A percentile compares a stretch with the other conserved stretches of the same genome.
Conservation (phyloP, 2,888 invertebrate genomes). For the Polymixis lichenea region DNA sequence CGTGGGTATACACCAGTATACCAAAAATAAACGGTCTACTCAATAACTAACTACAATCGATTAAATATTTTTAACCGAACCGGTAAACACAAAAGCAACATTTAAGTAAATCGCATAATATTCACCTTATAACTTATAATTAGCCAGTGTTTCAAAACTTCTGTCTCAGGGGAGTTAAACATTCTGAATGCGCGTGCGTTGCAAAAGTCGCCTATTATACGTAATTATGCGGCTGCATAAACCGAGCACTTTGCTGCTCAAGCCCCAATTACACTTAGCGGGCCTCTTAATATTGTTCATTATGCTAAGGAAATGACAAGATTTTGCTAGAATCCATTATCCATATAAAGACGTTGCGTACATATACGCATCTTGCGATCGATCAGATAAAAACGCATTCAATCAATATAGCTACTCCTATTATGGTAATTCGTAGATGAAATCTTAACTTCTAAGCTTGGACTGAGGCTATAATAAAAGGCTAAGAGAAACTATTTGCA, state of each 20-base stretch:
- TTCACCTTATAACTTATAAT: constrained; percentile 77
- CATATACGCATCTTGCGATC: constrained; percentile 57
- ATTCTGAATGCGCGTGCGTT: constrained; percentile 85
- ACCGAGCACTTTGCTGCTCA: constrained; percentile 85
- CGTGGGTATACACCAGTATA: too few species aligned
- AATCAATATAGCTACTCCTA: constrained; percentile 67
- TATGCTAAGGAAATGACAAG: constrained; percentile 86
- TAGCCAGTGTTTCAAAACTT: constrained; percentile 83
- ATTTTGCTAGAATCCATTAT: constrained; percentile 85
- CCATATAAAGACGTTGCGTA: constrained; percentile 74
- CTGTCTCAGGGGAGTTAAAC: constrained; percentile 81
- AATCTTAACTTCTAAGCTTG: constrained; percentile 52
- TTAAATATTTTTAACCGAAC: constrained; percentile 35
- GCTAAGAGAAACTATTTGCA: constrained; percentile 31
- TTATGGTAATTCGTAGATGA: constrained; percentile 67
- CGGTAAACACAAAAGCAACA: constrained; percentile 65
- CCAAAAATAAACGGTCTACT: not conserved
- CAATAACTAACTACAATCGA: constrained; percentile 7
- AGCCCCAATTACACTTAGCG: constrained; percentile 86
- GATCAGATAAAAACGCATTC: constrained; percentile 65
- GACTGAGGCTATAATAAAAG: constrained; percentile 20
- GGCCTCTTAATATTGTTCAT: constrained; percentile 88
- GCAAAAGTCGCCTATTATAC: constrained; percentile 87
- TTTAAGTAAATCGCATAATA: constrained; percentile 76
- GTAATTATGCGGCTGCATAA: constrained; percentile 88